phyloP scores from a whole-genome alignment of 2,888 invertebrate genomes.

The Sympetrum striolatum region DNA sequence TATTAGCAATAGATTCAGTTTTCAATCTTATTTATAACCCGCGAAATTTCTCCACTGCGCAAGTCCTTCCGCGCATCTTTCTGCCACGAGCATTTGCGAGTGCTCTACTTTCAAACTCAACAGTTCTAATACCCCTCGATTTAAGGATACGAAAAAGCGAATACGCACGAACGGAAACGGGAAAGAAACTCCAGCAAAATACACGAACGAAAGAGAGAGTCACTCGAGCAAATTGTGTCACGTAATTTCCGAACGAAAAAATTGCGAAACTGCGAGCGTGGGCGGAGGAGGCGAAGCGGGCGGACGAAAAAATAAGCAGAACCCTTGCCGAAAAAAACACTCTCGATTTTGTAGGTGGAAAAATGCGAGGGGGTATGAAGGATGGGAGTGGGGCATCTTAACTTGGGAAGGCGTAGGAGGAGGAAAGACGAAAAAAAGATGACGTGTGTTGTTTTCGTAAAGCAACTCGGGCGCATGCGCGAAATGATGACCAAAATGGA shows the following conservation, averaged over 20 bases:
- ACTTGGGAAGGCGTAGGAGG: background rate
- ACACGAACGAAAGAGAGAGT: background rate
- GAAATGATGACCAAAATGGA: background rate
- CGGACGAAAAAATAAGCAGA: slow-evolving; percentile 41
- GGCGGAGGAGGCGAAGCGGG: slow-evolving; percentile 40
- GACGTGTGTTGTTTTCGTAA: background rate
- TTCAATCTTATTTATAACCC: too few relatives aligned
- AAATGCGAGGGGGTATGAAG: background rate
- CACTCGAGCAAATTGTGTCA: slow-evolving; percentile 27
- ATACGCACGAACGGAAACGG: background rate
- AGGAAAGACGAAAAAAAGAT: background rate
- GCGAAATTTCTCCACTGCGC: too few relatives aligned
- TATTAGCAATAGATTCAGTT: too few relatives aligned
- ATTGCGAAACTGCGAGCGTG: slow-evolving; percentile 14
- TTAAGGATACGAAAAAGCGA: too few relatives aligned
- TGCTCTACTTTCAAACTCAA: too few relatives aligned
- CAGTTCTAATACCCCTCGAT: too few relatives aligned
- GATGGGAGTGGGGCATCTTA: background rate
- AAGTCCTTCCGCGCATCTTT: too few relatives aligned
- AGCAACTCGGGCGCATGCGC: background rate
- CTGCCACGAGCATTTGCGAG: too few relatives aligned
- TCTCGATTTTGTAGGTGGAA: slow-evolving; percentile 44
- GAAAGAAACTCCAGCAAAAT: background rate
- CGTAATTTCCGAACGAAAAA: slow-evolving; percentile 31
- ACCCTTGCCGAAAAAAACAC: slow-evolving; percentile 30